Percentiles rank a stretch among this genome's conserved stretches.
These are phyloP conservation scores for Synanthedon andrenaeformis DNA, from an alignment of 2,888 invertebrate species.

Conservation along the genomic window DNA sequence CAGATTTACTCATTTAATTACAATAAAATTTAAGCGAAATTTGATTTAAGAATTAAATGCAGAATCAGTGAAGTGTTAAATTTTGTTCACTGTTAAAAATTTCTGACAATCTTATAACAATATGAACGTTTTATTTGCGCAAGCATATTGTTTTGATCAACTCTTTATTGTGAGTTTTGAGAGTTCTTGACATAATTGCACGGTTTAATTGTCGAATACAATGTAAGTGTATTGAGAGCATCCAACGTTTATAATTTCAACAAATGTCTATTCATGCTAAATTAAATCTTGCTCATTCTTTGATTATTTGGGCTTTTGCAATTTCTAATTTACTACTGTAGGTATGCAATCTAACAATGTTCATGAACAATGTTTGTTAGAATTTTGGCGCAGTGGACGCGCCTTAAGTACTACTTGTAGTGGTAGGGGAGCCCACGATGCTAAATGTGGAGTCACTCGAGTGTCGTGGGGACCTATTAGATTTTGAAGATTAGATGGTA, in stretches of 20 bases:
- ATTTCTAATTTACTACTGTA: too few species aligned
- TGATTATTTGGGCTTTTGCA: too few species aligned
- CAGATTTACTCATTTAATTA: too few species aligned
- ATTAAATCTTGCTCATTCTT: background rate
- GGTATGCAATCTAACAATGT: too few species aligned
- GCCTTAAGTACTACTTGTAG: too few species aligned
- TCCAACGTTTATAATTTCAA: background rate
- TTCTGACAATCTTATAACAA: background rate
- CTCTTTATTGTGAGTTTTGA: slow-evolving; percentile 6
- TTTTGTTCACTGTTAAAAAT: background rate
- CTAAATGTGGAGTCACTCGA: too few species aligned
- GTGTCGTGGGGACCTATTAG: too few species aligned
- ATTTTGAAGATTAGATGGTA: too few species aligned
- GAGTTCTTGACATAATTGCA: slow-evolving; percentile 38
- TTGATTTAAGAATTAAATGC: background rate
- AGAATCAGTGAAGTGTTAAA: background rate
- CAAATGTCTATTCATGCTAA: background rate
- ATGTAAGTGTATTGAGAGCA: slow-evolving; percentile 5
- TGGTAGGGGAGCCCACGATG: too few species aligned
- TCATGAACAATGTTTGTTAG: too few species aligned
- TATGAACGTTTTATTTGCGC: background rate
- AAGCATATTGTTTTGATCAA: background rate
- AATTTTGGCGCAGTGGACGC: too few species aligned
- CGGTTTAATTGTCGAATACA: slow-evolving; percentile 17
- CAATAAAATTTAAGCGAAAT: too few species aligned